Evolutionary conservation across 2,113 vertebrate genomes (phyloP).

Genomic region (Microcebus ravelobensis): DNA sequence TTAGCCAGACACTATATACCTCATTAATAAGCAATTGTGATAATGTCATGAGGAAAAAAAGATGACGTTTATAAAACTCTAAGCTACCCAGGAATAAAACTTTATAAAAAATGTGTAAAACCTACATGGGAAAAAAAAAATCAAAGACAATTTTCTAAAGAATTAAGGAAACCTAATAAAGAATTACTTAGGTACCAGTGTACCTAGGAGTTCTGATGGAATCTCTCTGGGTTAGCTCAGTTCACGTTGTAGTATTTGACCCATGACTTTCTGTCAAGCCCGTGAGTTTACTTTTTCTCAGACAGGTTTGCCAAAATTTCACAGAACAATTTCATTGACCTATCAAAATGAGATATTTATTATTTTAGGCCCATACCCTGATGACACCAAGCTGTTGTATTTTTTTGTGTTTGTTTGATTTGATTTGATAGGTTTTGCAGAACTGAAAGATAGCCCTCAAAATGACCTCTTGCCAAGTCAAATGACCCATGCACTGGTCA

Average conservation of each 20-base stretch:
- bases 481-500: not conserved
- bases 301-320: not conserved
- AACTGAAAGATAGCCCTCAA: not conserved
- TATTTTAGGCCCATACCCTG: not conserved
- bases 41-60: conserved; percentile 24
- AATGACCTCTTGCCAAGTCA: not conserved
- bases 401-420: not conserved
- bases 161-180: not conserved
- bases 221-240: not conserved
- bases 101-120: conserved; percentile 4
- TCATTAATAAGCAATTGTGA: conserved; percentile 33
- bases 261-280: not conserved
- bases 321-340: not conserved
- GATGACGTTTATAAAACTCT: conserved; percentile 42
- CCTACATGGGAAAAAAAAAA: not conserved
- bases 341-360: not conserved
- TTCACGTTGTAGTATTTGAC: not conserved
- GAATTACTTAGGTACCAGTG: not conserved
- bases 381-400: not conserved
- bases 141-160: not conserved
- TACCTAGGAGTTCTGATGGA: not conserved
- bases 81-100: conserved; percentile 14
- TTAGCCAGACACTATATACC: conserved; percentile 1
- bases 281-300: not conserved
- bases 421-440: not conserved